Base-by-base conservation (phyloP, 2,113 vertebrate genomes). In the Malurus cyaneus region DNA sequence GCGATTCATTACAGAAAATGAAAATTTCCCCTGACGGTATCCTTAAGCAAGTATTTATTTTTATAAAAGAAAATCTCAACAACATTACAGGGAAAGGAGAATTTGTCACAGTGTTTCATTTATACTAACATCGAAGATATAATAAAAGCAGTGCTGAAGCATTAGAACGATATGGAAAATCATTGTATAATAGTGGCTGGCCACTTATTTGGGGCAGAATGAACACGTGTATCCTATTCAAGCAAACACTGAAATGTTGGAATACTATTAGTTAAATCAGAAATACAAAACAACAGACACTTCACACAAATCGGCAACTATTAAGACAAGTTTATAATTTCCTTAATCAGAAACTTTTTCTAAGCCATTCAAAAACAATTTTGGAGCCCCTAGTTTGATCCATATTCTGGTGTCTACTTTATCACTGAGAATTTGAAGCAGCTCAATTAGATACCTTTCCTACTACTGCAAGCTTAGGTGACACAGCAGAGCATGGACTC, bases 141-240 rank as follows among this genome's bases (percentile, higher is more conserved):
- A 98, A 98, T 93, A 98, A 97, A 97, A 97, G 57, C 36, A 96
- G 91, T 93, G 96, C 96, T 79, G 95, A 98, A 80, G 92, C 81
- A 96, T 91, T 64, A 97, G 94, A 92, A 77, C 26, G 74, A 73
- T 92, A 96, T 59, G 93, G 93, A 96, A 96, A 95, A 85, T 62
- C 5, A 80, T 50, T 97, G 88, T 87, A 56, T 46, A 94, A 77
- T 14, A 86, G 67, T 34, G 61, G 93, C 80, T 92, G 65, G 69
- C 61, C 84, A 88, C 65, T 87, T 93, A 57, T 52, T 95, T 15
- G 23, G 29, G 29, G 49, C 67, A 93, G 65, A 89, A 79, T 34
- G 41, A 96, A 90, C 41, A 92, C 8, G 2, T 9, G 11, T 88
- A 79, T 34, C 91, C 91, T 59, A 85, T 28, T 67, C 59, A 89